These are phyloP conservation scores for Coturnix japonica DNA, from an alignment of 2,113 vertebrate genomes.

Conservation along the genomic window DNA sequence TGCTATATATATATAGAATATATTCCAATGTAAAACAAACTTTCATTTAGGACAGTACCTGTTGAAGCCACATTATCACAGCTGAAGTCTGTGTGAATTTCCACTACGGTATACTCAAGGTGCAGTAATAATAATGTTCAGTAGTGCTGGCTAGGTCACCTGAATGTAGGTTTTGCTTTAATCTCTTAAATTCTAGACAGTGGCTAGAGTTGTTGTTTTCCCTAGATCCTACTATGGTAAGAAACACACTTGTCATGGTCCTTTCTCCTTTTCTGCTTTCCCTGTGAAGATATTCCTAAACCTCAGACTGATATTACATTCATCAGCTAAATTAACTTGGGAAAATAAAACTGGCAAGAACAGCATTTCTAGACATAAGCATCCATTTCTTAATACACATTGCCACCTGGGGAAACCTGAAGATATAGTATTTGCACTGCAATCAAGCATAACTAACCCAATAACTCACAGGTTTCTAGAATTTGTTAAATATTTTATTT, in stretches of 20 bases:
- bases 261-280: not conserved
- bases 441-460: not conserved
- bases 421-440: conserved; percentile 12
- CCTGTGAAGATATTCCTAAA: not conserved
- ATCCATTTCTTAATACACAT: conserved; percentile 48
- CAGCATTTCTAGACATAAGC: not conserved
- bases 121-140: not conserved
- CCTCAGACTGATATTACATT: not conserved
- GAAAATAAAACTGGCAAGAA: conserved; percentile 16
- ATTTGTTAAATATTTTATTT: not conserved
- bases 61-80: not conserved
- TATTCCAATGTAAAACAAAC: not conserved
- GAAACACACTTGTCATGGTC: not conserved
- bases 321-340: conserved; percentile 16
- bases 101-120: not conserved
- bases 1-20: not conserved
- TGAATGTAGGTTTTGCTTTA: not conserved
- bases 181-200: not conserved
- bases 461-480: conserved; percentile 17
- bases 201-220: not conserved
- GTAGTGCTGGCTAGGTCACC: not conserved
- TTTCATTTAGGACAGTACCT: conserved; percentile 27
- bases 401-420: conserved; percentile 60
- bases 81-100: not conserved
- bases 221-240: not conserved